Conservation (phyloP, 2,113 vertebrate genomes). For the Romanogobio albipinnatus region DNA sequence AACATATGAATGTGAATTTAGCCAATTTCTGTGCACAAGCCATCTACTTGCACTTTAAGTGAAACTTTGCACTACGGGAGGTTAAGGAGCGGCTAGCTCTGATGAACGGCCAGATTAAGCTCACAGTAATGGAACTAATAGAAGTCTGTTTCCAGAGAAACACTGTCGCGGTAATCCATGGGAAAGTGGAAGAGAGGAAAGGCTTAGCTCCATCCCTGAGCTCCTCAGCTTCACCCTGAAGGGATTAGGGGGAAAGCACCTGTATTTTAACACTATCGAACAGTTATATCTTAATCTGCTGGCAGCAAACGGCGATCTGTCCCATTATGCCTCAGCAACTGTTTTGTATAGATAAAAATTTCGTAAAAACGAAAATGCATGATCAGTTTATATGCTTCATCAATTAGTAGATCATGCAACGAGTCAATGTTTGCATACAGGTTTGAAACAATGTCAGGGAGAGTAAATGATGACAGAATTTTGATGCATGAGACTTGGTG, state of each 20-base stretch:
- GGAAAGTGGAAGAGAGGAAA: slow-evolving; percentile 38
- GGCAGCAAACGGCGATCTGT: background rate
- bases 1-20: background rate
- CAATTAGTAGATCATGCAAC: background rate
- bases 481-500: background rate
- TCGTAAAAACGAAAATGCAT: background rate
- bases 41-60: slow-evolving; percentile 27
- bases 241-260: slow-evolving; percentile 45
- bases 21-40: background rate
- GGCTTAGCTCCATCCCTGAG: slow-evolving; percentile 35
- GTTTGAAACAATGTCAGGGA: background rate
- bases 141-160: slow-evolving; percentile 34
- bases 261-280: slow-evolving; percentile 44
- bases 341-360: background rate
- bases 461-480: background rate
- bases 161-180: slow-evolving; percentile 37
- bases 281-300: slow-evolving; percentile 38
- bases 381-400: background rate
- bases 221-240: slow-evolving; percentile 27
- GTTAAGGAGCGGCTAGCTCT: slow-evolving; percentile 25
- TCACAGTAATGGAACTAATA: slow-evolving; percentile 50
- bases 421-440: slow-evolving; percentile 1
- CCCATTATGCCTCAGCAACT: background rate
- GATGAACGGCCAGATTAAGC: slow-evolving; percentile 43
- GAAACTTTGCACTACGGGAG: slow-evolving; percentile 9